Evolutionary conservation across 2,797 vertebrate species (phyloP).

Genomic region (Acanthopagrus latus): DNA sequence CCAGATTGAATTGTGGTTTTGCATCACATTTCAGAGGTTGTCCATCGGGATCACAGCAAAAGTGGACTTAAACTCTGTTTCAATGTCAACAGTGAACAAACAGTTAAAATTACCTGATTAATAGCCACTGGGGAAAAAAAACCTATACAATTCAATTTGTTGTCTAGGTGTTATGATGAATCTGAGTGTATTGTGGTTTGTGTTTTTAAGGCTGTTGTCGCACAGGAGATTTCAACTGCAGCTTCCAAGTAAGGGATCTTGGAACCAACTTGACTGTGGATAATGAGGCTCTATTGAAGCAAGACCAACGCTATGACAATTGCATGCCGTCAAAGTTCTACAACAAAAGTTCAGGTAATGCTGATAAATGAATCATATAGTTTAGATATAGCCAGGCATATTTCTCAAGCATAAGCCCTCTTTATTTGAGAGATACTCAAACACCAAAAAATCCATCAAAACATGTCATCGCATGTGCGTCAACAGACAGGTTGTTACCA

Average conservation of each 20-base stretch:
- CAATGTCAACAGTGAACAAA: rapidly evolving
- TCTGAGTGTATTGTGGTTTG: not conserved
- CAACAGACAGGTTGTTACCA: not conserved
- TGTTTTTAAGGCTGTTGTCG: conserved; percentile 6
- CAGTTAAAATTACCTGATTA: conserved; percentile 17
- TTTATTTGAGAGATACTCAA: not conserved
- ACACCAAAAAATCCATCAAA: not conserved
- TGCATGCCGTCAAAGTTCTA: not conserved
- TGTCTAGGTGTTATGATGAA: conserved; percentile 1
- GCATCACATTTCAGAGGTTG: conserved; percentile 10
- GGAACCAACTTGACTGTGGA: rapidly evolving
- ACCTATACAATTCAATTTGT: not conserved
- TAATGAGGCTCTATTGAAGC: not conserved
- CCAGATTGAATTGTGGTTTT: not conserved
- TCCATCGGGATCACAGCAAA: rapidly evolving
- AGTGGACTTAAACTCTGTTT: not conserved
- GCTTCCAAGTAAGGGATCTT: rapidly evolving
- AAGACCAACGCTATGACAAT: rapidly evolving
- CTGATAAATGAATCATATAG: not conserved
- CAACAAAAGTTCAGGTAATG: not conserved
- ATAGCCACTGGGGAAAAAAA: not conserved
- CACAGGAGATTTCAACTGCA: rapidly evolving
- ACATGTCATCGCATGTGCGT: too few species aligned
- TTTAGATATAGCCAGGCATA: not conserved
- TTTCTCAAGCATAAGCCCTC: too few species aligned